A percentile compares a stretch with the other conserved stretches of the same genome.
These are phyloP conservation scores for Cladorhizidae sp. DNA, from an alignment of 37 sponge, comb jelly and placozoan species.

Conservation along the genomic window DNA sequence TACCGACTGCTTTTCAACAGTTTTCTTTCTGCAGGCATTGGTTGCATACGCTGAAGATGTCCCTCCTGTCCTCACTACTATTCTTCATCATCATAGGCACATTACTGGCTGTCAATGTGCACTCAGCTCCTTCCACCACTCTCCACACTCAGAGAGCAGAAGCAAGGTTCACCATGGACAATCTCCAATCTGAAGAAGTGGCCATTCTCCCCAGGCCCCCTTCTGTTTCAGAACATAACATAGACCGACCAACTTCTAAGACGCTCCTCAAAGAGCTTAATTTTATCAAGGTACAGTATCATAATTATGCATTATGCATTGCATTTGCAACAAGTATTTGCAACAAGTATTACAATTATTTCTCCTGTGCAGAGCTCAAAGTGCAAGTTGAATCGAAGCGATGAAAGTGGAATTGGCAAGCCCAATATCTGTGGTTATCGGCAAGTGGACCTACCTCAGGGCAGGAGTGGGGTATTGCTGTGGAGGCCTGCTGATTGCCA, in stretches of 20 bases:
- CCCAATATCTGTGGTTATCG: constrained; percentile 18
- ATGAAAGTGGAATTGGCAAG: not conserved
- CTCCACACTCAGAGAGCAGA: no score
- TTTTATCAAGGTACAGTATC: not conserved
- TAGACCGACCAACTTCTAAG: not conserved
- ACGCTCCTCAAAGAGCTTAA: not conserved
- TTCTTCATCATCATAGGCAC: no score
- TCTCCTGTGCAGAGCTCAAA: constrained; percentile 13
- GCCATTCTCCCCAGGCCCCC: constrained; percentile 1
- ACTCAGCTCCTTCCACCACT: no score
- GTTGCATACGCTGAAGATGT: no score
- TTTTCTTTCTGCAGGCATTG: not conserved
- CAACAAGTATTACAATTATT: not conserved
- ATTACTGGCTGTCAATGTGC: no score
- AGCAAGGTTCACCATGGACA: no score
- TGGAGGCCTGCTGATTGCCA: constrained; percentile 17
- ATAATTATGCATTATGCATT: not conserved
- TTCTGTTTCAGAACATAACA: not conserved
- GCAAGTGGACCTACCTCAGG: constrained; percentile 20
- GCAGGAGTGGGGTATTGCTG: constrained; percentile 15
- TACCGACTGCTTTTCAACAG: no score
- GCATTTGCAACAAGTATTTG: not conserved
- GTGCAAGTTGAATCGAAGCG: constrained; percentile 2
- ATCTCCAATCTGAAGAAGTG: no score
- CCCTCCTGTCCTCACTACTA: no score